Conservation (phyloP, 1,140 invertebrate species). For the Psix sp. region DNA sequence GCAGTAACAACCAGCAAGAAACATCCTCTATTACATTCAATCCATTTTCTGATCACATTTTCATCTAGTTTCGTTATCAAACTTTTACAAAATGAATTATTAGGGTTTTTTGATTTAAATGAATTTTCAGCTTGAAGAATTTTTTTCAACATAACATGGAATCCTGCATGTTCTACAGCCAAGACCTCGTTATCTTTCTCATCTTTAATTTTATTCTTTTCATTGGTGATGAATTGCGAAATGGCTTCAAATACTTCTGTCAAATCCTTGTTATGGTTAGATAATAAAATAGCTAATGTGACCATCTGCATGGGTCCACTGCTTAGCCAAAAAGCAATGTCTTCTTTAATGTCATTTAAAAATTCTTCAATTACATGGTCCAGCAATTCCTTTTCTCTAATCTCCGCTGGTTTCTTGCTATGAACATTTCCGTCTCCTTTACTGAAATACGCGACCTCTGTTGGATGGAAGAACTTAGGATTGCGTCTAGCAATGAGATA, state of each 20-base stretch:
- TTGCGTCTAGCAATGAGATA: constrained; percentile 91
- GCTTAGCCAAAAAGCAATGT: constrained; percentile 83
- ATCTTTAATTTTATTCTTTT: constrained; percentile 67
- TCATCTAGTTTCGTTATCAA: constrained; percentile 72
- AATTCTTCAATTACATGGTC: constrained; percentile 81
- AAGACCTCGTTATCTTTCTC: constrained; percentile 75
- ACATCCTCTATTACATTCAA: constrained; percentile 80
- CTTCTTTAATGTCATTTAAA: constrained; percentile 79
- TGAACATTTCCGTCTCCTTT: constrained; percentile 83
- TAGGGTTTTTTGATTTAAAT: constrained; percentile 59
- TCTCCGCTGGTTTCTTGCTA: constrained; percentile 87
- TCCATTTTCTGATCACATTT: constrained; percentile 76
- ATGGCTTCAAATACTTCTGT: constrained; percentile 74
- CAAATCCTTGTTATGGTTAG: constrained; percentile 72
- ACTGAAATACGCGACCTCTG: constrained; percentile 83
- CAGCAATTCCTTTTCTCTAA: constrained; percentile 85
- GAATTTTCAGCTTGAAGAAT: constrained; percentile 82
- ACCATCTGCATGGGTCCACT: constrained; percentile 84
- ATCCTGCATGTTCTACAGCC: constrained; percentile 87
- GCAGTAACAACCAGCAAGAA: constrained; percentile 79
- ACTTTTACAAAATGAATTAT: constrained; percentile 73
- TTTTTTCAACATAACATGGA: constrained; percentile 89
- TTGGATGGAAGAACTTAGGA: constrained; percentile 85
- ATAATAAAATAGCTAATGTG: constrained; percentile 83
- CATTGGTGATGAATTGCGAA: constrained; percentile 72